phyloP scores from a whole-genome alignment of 2,113 vertebrate species.

The Python bivittatus region DNA sequence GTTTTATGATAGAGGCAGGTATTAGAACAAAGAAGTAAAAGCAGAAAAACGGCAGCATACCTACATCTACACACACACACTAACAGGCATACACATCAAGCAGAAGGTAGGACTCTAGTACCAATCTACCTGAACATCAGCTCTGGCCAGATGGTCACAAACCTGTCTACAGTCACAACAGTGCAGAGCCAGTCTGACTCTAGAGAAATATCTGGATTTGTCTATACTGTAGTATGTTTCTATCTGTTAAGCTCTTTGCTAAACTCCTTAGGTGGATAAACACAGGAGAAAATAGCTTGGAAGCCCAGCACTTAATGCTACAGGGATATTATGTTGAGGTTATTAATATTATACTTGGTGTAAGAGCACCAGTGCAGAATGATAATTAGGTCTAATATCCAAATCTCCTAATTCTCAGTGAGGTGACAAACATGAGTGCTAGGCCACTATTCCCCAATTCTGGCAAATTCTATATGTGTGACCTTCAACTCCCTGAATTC shows the following conservation, averaged over 20 bases:
- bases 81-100: background rate
- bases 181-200: too few relatives aligned
- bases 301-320: background rate
- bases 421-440: background rate
- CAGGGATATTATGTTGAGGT: too few relatives aligned
- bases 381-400: background rate
- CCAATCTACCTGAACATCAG: background rate
- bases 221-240: background rate
- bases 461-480: too few relatives aligned
- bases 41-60: background rate
- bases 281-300: background rate
- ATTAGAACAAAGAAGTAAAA: background rate
- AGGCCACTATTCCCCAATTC: too few relatives aligned
- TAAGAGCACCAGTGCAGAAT: too few relatives aligned
- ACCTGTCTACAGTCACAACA: background rate
- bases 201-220: background rate
- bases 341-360: too few relatives aligned
- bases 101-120: background rate
- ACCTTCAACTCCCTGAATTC: too few relatives aligned
- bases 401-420: background rate
- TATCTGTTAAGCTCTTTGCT: background rate
- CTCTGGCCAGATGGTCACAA: background rate
- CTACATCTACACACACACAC: background rate
- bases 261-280: background rate
- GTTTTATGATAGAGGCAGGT: background rate